Conservation (phyloP, 2,113 vertebrate species). For the Platycercus adscitus region DNA sequence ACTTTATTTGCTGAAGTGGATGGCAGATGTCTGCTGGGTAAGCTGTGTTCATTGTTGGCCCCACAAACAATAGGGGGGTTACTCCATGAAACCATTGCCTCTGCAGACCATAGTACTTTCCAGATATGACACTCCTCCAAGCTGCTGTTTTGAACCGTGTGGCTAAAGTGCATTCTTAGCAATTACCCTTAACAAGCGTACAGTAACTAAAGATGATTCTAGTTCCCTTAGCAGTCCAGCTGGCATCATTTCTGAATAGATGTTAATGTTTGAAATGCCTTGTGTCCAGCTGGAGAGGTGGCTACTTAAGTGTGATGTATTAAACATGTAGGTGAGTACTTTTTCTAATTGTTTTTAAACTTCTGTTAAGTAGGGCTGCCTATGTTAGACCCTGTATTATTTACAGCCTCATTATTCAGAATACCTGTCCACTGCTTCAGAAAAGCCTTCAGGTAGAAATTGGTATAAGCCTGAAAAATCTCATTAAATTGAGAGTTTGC, state of each 20-base stretch:
- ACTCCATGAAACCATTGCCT: not conserved
- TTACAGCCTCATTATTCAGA: not conserved
- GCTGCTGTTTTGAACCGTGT: not conserved
- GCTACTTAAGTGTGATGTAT: not conserved
- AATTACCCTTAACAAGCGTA: not conserved
- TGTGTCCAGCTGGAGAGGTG: not conserved
- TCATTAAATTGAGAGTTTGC: accelerated
- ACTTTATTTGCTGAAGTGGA: conserved; percentile 23
- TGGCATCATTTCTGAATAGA: not conserved
- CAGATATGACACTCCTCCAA: not conserved
- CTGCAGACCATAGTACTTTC: not conserved
- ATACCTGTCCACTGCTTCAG: not conserved
- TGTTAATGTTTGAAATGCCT: not conserved
- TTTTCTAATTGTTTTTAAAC: not conserved
- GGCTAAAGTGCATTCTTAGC: not conserved
- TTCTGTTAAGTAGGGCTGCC: not conserved
- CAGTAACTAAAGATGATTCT: not conserved
- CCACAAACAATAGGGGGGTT: conserved; percentile 2
- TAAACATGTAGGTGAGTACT: not conserved
- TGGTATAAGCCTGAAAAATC: not conserved
- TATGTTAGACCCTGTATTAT: not conserved
- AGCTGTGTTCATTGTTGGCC: not conserved
- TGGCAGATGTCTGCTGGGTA: conserved; percentile 4
- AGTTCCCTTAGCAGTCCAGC: not conserved
- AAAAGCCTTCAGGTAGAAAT: not conserved